A percentile compares a stretch with the other conserved stretches of the same genome.
Conservation (phyloP, 2,113 vertebrate species). For the Vombatus ursinus region DNA sequence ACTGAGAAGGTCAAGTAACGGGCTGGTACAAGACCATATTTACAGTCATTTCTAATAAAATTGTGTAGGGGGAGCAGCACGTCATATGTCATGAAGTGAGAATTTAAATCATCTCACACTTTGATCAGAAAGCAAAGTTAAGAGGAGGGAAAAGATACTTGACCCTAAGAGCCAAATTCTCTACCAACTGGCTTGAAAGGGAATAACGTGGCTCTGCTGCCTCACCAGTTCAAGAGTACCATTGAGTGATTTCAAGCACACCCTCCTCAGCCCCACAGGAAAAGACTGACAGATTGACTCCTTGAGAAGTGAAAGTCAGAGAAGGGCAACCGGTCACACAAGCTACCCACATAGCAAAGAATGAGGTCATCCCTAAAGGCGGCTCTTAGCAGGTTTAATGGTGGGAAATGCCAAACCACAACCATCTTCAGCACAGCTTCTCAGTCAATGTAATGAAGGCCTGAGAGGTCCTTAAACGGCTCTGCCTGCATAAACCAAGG, state of each 20-base stretch:
- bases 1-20: neutral
- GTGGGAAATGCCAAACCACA: conserved; percentile 55
- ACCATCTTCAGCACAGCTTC: conserved; percentile 41
- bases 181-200: conserved; percentile 22
- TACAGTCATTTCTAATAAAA: neutral
- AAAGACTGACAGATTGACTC: neutral
- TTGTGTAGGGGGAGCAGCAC: neutral
- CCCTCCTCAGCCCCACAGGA: neutral
- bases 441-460: conserved; percentile 36
- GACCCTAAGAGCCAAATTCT: conserved; percentile 51
- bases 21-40: neutral
- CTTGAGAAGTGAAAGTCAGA: conserved; percentile 6
- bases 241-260: neutral
- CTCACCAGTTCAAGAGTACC: neutral
- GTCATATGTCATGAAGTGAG: neutral
- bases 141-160: conserved; percentile 19
- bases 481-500: conserved; percentile 35
- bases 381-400: conserved; percentile 57
- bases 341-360: neutral
- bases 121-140: conserved; percentile 34
- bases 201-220: neutral
- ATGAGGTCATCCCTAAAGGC: conserved; percentile 44
- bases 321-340: neutral
- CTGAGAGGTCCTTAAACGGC: conserved; percentile 51
- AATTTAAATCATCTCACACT: conserved; percentile 35